Conservation (phyloP, 1,140 invertebrate species). For the Monochamus saltuarius region DNA sequence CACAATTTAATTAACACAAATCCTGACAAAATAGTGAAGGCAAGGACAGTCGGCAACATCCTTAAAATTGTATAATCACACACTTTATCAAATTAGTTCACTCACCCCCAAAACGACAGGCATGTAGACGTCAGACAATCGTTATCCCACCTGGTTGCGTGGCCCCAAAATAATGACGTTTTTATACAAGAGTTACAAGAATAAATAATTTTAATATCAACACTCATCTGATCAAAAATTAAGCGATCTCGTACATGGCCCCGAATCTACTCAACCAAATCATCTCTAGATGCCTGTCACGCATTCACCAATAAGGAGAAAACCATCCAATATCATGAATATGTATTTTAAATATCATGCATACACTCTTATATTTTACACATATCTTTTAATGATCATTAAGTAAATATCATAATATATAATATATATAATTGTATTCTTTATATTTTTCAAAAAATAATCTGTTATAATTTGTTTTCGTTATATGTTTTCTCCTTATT, state of each 20-base stretch:
- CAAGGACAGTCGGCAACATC: constrained; percentile 45
- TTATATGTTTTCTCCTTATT: constrained; percentile 42
- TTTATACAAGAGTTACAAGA: constrained; percentile 43
- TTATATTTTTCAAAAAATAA: constrained; percentile 51
- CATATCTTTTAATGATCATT: constrained; percentile 44
- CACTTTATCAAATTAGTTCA: constrained; percentile 49
- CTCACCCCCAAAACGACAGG: constrained; percentile 37
- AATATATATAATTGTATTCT: constrained; percentile 44
- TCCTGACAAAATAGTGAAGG: constrained; percentile 34
- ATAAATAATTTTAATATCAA: constrained; percentile 46
- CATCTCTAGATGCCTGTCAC: constrained; percentile 38
- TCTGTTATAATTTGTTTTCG: constrained; percentile 42
- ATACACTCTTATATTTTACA: constrained; percentile 48
- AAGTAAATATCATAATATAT: constrained; percentile 46
- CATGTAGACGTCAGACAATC: constrained; percentile 32
- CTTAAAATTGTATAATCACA: constrained; percentile 43
- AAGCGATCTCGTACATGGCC: constrained; percentile 31
- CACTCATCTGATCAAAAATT: constrained; percentile 27
- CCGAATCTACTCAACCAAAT: constrained; percentile 29
- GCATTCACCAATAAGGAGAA: constrained; percentile 48
- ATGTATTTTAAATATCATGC: constrained; percentile 43
- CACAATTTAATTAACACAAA: constrained; percentile 41
- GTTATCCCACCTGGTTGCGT: constrained; percentile 15
- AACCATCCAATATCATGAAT: constrained; percentile 42
- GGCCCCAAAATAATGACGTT: constrained; percentile 39